Evolutionary conservation across 2,113 vertebrate species (phyloP).

Genomic region (Polypterus senegalus): DNA sequence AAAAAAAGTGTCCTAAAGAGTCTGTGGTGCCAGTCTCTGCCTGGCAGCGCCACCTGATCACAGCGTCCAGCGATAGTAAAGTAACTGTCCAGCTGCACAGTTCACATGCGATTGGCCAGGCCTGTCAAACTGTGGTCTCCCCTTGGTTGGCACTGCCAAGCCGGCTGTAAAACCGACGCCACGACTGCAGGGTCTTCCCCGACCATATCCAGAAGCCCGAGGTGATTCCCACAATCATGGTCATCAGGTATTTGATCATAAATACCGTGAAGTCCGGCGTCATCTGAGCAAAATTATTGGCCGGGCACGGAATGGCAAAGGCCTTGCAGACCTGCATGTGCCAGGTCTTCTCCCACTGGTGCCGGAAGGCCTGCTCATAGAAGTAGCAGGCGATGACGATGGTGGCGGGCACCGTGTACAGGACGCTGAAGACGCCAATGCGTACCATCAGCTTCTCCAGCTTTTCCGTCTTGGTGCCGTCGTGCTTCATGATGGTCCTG

Average conservation of each 20-base stretch:
- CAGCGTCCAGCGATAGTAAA: too few relatives aligned
- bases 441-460: constrained; percentile 86
- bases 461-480: constrained; percentile 88
- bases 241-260: constrained; percentile 93
- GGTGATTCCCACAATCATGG: constrained; percentile 82
- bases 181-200: constrained; percentile 80
- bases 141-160: constrained; percentile 80
- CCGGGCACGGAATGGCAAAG: constrained; percentile 68
- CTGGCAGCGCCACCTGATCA: too few relatives aligned
- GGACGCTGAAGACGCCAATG: constrained; percentile 74
- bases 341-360: constrained; percentile 81
- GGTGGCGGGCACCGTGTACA: constrained; percentile 73
- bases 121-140: constrained; percentile 84
- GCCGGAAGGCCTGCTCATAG: constrained; percentile 78
- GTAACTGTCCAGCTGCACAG: too few relatives aligned
- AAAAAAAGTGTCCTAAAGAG: too few relatives aligned
- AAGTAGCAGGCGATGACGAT: constrained; percentile 78
- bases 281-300: constrained; percentile 56
- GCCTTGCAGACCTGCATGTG: constrained; percentile 73
- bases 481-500: constrained; percentile 96
- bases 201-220: constrained; percentile 94
- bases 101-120: too few relatives aligned
- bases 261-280: constrained; percentile 81
- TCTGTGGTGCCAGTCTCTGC: too few relatives aligned
- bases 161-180: constrained; percentile 73